A percentile compares a stretch with the other conserved stretches of the same genome.
Evolutionary conservation across 2,888 invertebrate species (phyloP).

Genomic region (Chironomus tentans): DNA sequence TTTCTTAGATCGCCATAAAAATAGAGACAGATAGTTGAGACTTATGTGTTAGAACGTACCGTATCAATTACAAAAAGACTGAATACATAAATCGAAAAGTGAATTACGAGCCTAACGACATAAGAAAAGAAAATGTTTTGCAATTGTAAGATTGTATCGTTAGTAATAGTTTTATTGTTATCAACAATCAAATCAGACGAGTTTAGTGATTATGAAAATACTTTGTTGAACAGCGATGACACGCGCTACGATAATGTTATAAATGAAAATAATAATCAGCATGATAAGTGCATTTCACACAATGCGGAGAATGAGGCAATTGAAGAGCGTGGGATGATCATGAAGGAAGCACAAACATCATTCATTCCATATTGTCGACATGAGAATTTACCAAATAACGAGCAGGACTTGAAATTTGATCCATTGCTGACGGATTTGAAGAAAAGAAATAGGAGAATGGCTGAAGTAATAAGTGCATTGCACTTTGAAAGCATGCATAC

Average conservation of each 20-base stretch:
- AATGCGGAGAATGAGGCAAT: not conserved
- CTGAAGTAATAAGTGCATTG: not conserved
- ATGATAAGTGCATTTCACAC: not conserved
- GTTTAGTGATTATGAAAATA: not conserved
- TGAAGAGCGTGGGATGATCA: conserved; percentile 11
- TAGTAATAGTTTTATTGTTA: not conserved
- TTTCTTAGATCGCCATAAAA: not conserved
- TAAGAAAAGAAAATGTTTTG: not conserved
- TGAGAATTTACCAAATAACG: not conserved
- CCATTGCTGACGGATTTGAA: not conserved
- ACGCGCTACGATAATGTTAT: not conserved
- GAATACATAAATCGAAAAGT: not conserved
- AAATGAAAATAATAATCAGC: not conserved
- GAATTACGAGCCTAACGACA: not conserved
- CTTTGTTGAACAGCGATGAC: not conserved
- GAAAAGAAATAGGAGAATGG: not conserved
- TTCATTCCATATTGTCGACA: conserved; percentile 11
- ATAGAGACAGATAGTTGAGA: not conserved
- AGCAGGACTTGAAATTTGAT: not conserved
- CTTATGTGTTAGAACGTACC: no score
- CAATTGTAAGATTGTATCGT: not conserved
- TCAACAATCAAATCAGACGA: not conserved
- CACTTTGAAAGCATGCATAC: conserved; percentile 17
- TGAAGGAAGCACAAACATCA: conserved; percentile 7
- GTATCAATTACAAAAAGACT: not conserved